Conservation (phyloP, 2,888 invertebrate species). For the Orchesella flavescens region DNA sequence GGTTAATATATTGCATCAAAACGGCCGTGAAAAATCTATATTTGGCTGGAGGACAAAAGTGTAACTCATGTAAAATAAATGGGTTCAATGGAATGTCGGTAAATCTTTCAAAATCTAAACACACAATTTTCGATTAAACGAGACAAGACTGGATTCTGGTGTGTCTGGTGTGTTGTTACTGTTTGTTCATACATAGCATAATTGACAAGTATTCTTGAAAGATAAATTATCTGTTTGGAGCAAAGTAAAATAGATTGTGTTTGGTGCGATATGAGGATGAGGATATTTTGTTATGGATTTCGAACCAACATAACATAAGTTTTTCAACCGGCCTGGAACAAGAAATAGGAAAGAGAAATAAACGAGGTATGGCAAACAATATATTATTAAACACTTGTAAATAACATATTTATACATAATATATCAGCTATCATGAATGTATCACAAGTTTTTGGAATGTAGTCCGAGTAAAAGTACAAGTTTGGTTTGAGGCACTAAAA, state of each 20-base stretch:
- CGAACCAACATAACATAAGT: slow-evolving; percentile 1
- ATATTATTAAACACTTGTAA: background rate
- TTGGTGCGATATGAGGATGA: background rate
- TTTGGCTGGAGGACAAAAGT: slow-evolving; percentile 59
- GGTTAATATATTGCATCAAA: slow-evolving; percentile 20
- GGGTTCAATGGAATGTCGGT: slow-evolving; percentile 57
- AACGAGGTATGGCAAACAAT: no score
- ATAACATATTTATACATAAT: no score
- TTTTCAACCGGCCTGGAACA: background rate
- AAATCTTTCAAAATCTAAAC: slow-evolving; percentile 45
- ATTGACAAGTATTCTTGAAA: slow-evolving; percentile 40
- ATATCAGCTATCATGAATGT: background rate
- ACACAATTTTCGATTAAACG: slow-evolving; percentile 36
- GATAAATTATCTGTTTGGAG: slow-evolving; percentile 40
- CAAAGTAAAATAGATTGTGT: no score
- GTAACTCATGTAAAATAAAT: slow-evolving; percentile 54
- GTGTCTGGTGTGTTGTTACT: slow-evolving; percentile 18
- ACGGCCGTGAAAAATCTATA: slow-evolving; percentile 47
- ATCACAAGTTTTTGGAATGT: slow-evolving; percentile 4
- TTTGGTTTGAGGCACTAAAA: slow-evolving; percentile 16
- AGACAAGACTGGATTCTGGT: background rate
- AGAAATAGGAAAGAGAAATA: no score
- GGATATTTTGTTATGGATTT: slow-evolving; percentile 20
- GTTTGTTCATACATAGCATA: slow-evolving; percentile 17
- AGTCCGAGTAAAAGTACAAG: slow-evolving; percentile 7